phyloP scores from a whole-genome alignment of 2,888 invertebrate genomes.

The Nephrocerus scutellatus region DNA sequence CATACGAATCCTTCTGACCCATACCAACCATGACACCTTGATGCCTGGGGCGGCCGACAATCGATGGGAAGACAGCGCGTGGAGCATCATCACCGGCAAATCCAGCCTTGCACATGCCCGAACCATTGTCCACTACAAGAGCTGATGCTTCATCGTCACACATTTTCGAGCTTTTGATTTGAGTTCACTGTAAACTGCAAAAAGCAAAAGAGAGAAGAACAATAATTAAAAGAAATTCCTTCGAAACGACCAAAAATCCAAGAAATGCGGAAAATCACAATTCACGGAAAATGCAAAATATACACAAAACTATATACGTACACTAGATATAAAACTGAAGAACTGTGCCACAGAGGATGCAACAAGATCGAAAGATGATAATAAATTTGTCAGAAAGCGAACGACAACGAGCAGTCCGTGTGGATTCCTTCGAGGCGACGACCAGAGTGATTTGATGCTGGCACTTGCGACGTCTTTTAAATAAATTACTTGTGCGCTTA shows the following conservation, averaged over 20 bases:
- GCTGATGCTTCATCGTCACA: constrained; percentile 91
- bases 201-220: constrained; percentile 1
- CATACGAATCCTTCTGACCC: constrained; percentile 96
- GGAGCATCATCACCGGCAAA: constrained; percentile 95
- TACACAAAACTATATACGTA: no score
- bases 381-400: no score
- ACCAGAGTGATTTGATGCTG: constrained; percentile 43
- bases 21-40: constrained; percentile 96
- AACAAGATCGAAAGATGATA: no score
- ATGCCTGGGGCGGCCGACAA: constrained; percentile 89
- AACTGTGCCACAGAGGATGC: no score
- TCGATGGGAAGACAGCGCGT: constrained; percentile 86
- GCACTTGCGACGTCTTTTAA: constrained; percentile 29
- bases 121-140: constrained; percentile 92
- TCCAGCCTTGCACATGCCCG: constrained; percentile 96
- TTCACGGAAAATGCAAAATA: no score
- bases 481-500: constrained; percentile 21
- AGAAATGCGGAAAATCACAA: no score
- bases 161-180: constrained; percentile 52
- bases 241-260: no score
- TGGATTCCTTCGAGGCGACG: constrained; percentile 42
- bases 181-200: constrained; percentile 12
- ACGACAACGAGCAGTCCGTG: constrained; percentile 29
- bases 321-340: no score
- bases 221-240: no score